Conservation (phyloP, 1,140 invertebrate species). For the Lasioglossum albipes region DNA sequence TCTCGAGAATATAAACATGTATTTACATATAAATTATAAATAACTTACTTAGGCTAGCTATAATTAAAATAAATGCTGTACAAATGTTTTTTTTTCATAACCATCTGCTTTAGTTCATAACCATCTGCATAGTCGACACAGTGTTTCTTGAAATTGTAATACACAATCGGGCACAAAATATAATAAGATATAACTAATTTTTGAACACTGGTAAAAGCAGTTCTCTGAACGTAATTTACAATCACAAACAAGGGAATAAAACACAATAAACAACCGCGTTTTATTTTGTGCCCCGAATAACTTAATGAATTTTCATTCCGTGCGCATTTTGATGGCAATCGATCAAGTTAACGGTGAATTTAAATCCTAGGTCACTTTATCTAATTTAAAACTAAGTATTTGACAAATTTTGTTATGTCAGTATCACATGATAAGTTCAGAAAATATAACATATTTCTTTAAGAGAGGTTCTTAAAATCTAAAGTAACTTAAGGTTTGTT, state of each 20-base stretch:
- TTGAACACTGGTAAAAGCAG: background rate
- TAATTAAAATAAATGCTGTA: conserved; percentile 37
- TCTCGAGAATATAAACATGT: conserved; percentile 47
- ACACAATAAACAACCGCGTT: background rate
- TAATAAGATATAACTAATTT: background rate
- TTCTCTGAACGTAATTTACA: no score
- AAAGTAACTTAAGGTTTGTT: conserved; percentile 10
- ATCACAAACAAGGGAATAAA: background rate
- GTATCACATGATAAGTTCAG: conserved; percentile 19
- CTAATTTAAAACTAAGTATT: conserved; percentile 32
- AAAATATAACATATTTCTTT: conserved; percentile 13
- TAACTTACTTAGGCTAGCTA: conserved; percentile 44
- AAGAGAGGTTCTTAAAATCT: background rate
- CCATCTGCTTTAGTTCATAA: conserved; percentile 23
- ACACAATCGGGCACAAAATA: background rate
- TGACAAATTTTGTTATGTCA: conserved; percentile 32
- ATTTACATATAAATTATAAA: conserved; percentile 48
- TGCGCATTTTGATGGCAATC: background rate
- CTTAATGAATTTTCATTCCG: background rate
- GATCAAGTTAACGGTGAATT: background rate
- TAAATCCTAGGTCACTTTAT: conserved; percentile 1
- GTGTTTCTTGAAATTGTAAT: conserved; percentile 4
- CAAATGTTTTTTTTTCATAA: conserved; percentile 20
- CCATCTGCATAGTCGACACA: background rate
- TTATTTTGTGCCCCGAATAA: conserved; percentile 5